These are phyloP conservation scores for Phylloscopus collybita DNA, from an alignment of 2,797 vertebrate genomes.

Conservation along the genomic window DNA sequence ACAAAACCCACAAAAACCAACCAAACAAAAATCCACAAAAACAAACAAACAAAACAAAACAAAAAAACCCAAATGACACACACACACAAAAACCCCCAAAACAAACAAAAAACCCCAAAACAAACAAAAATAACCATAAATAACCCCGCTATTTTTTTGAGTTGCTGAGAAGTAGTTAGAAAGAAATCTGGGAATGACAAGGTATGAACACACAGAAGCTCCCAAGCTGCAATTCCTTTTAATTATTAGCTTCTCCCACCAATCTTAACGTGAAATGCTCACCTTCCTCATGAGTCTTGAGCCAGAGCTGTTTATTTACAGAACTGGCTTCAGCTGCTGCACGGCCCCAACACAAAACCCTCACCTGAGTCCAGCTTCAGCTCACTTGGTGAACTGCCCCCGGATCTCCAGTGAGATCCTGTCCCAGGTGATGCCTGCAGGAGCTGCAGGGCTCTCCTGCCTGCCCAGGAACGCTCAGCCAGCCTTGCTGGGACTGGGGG, in stretches of 20 bases:
- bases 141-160: not conserved
- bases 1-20: not conserved
- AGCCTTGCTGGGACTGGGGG: not conserved
- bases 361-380: accelerated
- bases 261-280: not conserved
- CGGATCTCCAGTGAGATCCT: accelerated
- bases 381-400: accelerated
- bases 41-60: not conserved
- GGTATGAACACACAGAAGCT: not conserved
- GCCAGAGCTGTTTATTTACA: not conserved
- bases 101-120: too few species aligned
- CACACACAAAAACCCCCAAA: too few species aligned
- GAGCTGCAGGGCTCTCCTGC: not conserved
- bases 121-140: not conserved
- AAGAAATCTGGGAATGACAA: not conserved
- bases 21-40: not conserved
- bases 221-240: not conserved
- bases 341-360: accelerated
- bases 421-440: not conserved
- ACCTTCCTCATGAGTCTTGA: not conserved
- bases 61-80: too few species aligned
- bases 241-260: not conserved
- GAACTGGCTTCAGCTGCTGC: not conserved
- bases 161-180: not conserved
- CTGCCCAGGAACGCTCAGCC: not conserved